Conservation (phyloP, 1,140 invertebrate genomes). For the Calycopis cecrops region DNA sequence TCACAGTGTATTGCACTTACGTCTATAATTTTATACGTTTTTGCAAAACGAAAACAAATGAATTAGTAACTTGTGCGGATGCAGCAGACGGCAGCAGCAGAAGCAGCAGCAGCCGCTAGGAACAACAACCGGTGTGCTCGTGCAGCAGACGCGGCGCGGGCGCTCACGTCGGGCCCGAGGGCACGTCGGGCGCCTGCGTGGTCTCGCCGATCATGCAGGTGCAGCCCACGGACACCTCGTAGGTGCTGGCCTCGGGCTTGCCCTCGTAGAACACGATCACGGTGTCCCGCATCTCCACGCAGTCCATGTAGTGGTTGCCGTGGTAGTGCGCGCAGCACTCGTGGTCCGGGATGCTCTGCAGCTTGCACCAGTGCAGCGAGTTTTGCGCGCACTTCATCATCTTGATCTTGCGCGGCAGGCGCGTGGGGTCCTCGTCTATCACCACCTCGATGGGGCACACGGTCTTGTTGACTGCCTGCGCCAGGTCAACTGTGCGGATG, state of each 20-base stretch:
- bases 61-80: too few relatives aligned
- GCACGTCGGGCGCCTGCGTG: slow-evolving; percentile 18
- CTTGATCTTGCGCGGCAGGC: slow-evolving; percentile 54
- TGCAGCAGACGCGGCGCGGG: too few relatives aligned
- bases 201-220: slow-evolving; percentile 44
- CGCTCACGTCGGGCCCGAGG: slow-evolving; percentile 17
- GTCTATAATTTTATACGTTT: too few relatives aligned
- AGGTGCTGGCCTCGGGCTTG: slow-evolving; percentile 13
- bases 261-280: slow-evolving; percentile 47
- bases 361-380: slow-evolving; percentile 39
- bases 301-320: slow-evolving; percentile 36
- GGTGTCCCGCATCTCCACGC: slow-evolving; percentile 50
- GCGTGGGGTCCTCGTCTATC: slow-evolving; percentile 36
- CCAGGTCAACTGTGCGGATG: slow-evolving; percentile 32
- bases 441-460: slow-evolving; percentile 52
- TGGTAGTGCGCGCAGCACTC: slow-evolving; percentile 46
- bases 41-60: too few relatives aligned
- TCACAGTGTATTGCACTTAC: too few relatives aligned
- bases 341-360: slow-evolving; percentile 33
- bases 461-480: slow-evolving; percentile 41
- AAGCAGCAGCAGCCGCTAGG: too few relatives aligned
- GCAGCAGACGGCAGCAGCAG: too few relatives aligned
- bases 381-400: slow-evolving; percentile 41
- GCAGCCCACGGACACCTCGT: slow-evolving; percentile 53
- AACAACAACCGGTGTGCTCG: too few relatives aligned